Evolutionary conservation across 2,113 vertebrate species (phyloP), one percentile per base, ranked within the genome.

Genomic region (Odobenus rosmarus): DNA sequence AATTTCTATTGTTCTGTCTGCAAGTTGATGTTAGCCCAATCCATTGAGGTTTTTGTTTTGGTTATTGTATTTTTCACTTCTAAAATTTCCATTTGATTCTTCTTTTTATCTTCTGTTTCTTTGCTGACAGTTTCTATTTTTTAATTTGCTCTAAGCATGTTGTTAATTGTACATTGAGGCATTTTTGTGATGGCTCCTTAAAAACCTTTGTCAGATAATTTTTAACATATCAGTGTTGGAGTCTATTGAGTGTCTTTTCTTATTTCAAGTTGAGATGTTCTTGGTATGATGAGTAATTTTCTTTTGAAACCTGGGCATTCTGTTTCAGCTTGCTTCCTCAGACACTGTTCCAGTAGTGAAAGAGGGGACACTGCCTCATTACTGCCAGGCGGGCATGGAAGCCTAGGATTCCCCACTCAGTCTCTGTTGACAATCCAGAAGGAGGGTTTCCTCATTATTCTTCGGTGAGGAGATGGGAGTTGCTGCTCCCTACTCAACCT

Each of bases 151-250:
- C 96, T 82, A 84, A 96, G 62, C 76, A 84, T 90, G 53, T 93
- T 96, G 19, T 57, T 95, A 76, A 57, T 77, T 88, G 59, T 88
- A 36, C 31, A 67, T 72, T 92, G 67, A 92, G 42, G 71, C 64
- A 91, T 95, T 92, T 97, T 93, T 96, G 62, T 92, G 51, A 95
- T 90, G 74, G 61, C 49, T 92, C 28, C 39, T 82, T 95, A 90
- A 71, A 96, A 93, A 80, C 23, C 59, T 42, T 91, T 88, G 55
- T 76, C 61, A 92, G 94, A 57, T 97, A 26, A 85, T 93, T 91
- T 95, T 95, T 94, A 90, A 81, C 74, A 55, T 85, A 61, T 77
- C 55, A 46, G 62, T 96, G 31, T 91, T 95, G 23, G 26, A 85
- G 28, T 83, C 83, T 89, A 0, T 77, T 81, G 51, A 77, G 28